Percentiles rank a stretch among this genome's conserved stretches.
Evolutionary conservation across 2,797 vertebrate species (phyloP).

Genomic region (Tangara arthus): DNA sequence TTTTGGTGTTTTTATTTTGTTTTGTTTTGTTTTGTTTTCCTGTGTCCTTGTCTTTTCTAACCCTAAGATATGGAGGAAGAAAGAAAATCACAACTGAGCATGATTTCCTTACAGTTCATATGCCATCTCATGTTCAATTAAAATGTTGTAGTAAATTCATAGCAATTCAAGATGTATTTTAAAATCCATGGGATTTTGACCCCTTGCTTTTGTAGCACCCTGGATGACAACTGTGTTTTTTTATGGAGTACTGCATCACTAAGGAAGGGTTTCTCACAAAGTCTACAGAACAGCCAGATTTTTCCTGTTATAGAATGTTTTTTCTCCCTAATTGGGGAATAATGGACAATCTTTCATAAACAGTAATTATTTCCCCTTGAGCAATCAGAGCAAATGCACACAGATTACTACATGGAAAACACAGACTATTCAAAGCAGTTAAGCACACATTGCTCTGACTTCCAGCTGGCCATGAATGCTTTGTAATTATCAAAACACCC

Average conservation of each 20-base stretch:
- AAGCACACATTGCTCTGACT: constrained; percentile 12
- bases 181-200: background rate
- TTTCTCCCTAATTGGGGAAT: constrained; percentile 2
- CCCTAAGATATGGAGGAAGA: background rate
- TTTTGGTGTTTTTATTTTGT: background rate
- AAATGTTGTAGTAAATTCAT: background rate
- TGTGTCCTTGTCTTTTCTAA: background rate
- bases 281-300: background rate
- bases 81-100: background rate
- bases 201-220: background rate
- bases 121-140: background rate
- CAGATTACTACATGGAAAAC: background rate
- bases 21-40: background rate
- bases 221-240: background rate
- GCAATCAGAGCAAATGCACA: constrained; percentile 22
- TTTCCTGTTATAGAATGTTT: background rate
- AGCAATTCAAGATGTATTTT: background rate
- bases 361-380: constrained; percentile 33
- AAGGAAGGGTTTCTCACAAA: background rate
- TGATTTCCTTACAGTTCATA: background rate
- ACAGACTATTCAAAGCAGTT: background rate
- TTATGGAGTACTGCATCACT: background rate
- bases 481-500: constrained; percentile 8
- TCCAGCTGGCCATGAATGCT: constrained; percentile 26
- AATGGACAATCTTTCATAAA: constrained; percentile 37